Conservation (phyloP, 2,888 invertebrate species). For the Tenthredo amoena region DNA sequence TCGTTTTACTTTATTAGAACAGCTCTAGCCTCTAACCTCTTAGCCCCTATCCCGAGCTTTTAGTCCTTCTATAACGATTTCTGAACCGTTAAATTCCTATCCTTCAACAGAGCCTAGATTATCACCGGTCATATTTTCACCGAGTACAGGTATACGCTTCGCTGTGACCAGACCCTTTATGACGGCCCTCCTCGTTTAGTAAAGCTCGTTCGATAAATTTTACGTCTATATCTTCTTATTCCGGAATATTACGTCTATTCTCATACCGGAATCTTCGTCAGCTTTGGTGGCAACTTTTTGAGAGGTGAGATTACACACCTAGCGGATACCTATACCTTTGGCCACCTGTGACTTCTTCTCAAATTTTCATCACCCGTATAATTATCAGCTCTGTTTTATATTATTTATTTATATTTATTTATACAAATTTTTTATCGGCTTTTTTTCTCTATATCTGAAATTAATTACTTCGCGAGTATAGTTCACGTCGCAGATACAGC, state of each 20-base stretch:
- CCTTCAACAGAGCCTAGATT: not conserved
- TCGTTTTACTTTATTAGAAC: not conserved
- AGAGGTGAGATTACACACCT: not conserved
- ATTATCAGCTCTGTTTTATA: no score
- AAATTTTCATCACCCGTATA: no score
- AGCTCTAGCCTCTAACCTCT: not conserved
- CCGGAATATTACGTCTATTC: no score
- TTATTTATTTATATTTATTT: no score
- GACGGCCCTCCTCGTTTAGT: not conserved
- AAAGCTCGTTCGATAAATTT: not conserved
- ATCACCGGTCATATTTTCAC: not conserved
- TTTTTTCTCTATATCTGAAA: no score
- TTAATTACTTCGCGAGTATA: no score
- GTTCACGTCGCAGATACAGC: no score
- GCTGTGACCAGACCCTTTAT: not conserved
- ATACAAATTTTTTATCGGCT: no score
- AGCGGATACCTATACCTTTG: not conserved
- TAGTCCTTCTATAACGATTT: not conserved
- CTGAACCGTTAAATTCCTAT: not conserved
- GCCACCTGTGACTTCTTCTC: not conserved
- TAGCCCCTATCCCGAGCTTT: not conserved
- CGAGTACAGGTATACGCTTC: not conserved
- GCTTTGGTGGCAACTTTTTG: not conserved
- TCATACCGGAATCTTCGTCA: not conserved
- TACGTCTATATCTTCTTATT: not conserved